These are phyloP conservation scores for Peromyscus polionotus DNA, from an alignment of 2,113 vertebrate species.

Conservation along the genomic window DNA sequence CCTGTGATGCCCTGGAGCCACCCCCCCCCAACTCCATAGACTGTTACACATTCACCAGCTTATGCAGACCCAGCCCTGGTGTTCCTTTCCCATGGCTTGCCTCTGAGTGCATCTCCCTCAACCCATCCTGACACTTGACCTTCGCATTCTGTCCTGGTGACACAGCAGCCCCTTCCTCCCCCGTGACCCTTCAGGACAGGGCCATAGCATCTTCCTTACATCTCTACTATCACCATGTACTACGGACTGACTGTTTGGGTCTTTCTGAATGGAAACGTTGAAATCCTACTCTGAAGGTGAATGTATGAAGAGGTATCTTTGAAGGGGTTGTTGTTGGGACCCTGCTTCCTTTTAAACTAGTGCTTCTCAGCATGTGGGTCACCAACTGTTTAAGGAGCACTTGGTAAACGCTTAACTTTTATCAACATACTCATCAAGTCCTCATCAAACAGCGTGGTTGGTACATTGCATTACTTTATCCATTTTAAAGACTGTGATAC, in stretches of 20 bases:
- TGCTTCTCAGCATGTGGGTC: background rate
- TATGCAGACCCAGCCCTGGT: background rate
- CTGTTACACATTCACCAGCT: background rate
- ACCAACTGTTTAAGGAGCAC: background rate
- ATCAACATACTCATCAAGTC: background rate
- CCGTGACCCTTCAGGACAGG: fast-evolving
- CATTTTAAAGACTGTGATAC: conserved; percentile 29
- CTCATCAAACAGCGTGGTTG: background rate
- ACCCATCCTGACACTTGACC: background rate
- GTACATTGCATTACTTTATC: background rate
- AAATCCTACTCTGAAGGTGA: background rate
- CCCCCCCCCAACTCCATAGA: too few relatives aligned
- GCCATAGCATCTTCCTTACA: background rate
- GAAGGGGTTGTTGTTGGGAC: background rate
- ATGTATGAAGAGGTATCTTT: too few relatives aligned
- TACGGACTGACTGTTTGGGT: background rate
- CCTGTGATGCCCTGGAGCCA: background rate
- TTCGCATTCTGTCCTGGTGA: background rate
- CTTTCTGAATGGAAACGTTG: background rate
- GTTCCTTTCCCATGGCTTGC: background rate
- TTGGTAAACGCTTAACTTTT: background rate
- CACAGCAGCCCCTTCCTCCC: background rate
- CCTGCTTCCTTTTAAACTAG: background rate
- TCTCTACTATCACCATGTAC: background rate
- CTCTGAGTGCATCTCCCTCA: background rate